These are phyloP conservation scores for Thaumetopoea pityocampa DNA, from an alignment of 1,140 invertebrate species.

Conservation along the genomic window DNA sequence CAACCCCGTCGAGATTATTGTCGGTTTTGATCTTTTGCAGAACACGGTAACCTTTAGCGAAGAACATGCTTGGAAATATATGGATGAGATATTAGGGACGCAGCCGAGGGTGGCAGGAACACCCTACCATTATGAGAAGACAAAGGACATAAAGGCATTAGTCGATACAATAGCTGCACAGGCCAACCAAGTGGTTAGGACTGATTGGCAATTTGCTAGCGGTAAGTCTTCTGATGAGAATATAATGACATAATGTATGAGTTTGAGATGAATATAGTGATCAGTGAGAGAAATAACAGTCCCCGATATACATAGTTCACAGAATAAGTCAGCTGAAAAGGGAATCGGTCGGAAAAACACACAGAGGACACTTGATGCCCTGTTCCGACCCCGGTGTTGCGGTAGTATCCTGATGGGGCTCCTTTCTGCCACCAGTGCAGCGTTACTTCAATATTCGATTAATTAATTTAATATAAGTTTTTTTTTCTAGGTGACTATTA, in stretches of 20 bases:
- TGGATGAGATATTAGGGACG: constrained; percentile 38
- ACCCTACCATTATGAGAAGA: constrained; percentile 43
- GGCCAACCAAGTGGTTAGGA: constrained; percentile 29
- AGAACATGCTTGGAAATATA: constrained; percentile 35
- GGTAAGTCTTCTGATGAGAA: too few species aligned
- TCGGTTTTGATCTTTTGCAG: constrained; percentile 19
- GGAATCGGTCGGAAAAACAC: too few species aligned
- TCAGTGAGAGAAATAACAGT: too few species aligned
- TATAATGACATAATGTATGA: too few species aligned
- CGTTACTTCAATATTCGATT: neutral
- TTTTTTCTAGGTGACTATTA: constrained; percentile 72
- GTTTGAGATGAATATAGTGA: too few species aligned
- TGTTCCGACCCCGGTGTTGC: neutral
- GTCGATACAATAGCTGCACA: constrained; percentile 34
- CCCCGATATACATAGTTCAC: too few species aligned
- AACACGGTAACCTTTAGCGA: constrained; percentile 48
- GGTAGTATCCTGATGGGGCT: neutral
- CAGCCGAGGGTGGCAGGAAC: constrained; percentile 51
- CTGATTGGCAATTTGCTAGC: constrained; percentile 52
- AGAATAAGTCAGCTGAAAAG: too few species aligned
- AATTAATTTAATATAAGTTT: neutral
- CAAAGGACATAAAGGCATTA: constrained; percentile 36
- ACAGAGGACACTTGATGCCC: too few species aligned
- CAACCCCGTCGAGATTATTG: neutral
- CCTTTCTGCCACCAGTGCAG: neutral